A percentile compares a stretch with the other conserved stretches of the same genome.
Evolutionary conservation across 2,113 vertebrate species (phyloP).

Genomic region (Chaetorhynchus papuensis): DNA sequence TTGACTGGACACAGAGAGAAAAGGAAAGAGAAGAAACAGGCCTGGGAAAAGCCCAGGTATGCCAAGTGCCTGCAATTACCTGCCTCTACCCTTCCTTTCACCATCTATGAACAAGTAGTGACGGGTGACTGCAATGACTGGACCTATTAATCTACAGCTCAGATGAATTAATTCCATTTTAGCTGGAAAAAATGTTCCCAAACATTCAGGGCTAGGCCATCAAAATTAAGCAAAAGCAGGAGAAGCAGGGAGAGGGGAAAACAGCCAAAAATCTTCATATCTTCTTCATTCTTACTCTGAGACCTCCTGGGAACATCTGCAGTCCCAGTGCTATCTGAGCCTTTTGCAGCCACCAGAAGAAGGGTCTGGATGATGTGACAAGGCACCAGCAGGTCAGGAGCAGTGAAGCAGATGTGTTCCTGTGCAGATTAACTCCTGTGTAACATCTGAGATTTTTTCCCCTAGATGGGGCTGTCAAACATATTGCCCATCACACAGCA

Average conservation of each 20-base stretch:
- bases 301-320: background rate
- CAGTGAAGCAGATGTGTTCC: background rate
- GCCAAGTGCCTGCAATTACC: constrained; percentile 14
- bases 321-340: background rate
- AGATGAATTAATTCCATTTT: background rate
- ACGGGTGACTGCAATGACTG: background rate
- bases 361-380: background rate
- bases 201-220: background rate
- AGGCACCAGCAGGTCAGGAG: background rate
- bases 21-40: constrained; percentile 2
- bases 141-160: background rate
- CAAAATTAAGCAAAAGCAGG: background rate
- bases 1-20: constrained; percentile 8
- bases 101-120: constrained; percentile 27
- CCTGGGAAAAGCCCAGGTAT: constrained; percentile 10
- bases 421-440: background rate
- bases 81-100: constrained; percentile 2
- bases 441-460: background rate
- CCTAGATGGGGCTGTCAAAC: background rate
- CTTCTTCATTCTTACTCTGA: background rate
- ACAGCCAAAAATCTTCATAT: background rate
- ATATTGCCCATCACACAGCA: background rate
- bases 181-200: background rate
- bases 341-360: background rate
- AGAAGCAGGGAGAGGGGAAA: background rate